These are phyloP conservation scores for Xyliphius kryptos DNA, from an alignment of 2,113 vertebrate genomes.

Conservation along the genomic window DNA sequence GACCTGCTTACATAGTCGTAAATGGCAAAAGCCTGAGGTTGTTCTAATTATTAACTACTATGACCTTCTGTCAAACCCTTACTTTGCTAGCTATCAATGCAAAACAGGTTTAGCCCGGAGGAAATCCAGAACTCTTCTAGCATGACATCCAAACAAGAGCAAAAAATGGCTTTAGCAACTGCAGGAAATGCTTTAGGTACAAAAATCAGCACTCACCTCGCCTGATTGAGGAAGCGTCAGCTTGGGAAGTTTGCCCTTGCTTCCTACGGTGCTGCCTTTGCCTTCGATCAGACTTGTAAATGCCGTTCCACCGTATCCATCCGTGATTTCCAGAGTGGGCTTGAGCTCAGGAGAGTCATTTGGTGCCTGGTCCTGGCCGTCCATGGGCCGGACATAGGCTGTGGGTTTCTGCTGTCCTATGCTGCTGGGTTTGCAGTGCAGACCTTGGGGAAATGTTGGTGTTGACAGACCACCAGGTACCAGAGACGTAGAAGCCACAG, in stretches of 20 bases:
- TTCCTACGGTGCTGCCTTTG: constrained; percentile 68
- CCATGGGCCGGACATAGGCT: constrained; percentile 93
- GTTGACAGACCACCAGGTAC: constrained; percentile 63
- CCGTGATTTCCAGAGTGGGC: constrained; percentile 72
- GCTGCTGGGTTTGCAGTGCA: constrained; percentile 74
- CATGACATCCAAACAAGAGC: constrained; percentile 15
- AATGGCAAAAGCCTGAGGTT: no score
- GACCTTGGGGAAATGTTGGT: constrained; percentile 77
- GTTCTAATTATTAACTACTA: no score
- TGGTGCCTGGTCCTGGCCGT: constrained; percentile 85
- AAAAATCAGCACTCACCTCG: constrained; percentile 69
- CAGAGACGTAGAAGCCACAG: constrained; percentile 47
- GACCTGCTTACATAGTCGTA: no score
- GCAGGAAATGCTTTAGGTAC: no score
- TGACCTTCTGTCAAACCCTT: no score
- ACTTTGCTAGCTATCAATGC: no score
- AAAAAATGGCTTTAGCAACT: no score
- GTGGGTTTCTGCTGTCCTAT: constrained; percentile 88
- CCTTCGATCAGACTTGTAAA: constrained; percentile 75
- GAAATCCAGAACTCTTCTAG: no score
- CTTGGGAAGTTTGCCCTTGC: constrained; percentile 90
- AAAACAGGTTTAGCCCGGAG: no score
- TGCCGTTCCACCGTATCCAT: constrained; percentile 71
- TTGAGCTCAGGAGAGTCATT: constrained; percentile 88
- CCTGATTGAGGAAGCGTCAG: constrained; percentile 80